phyloP scores from a whole-genome alignment of 2,888 invertebrate species.

The Tenthredo amoena region DNA sequence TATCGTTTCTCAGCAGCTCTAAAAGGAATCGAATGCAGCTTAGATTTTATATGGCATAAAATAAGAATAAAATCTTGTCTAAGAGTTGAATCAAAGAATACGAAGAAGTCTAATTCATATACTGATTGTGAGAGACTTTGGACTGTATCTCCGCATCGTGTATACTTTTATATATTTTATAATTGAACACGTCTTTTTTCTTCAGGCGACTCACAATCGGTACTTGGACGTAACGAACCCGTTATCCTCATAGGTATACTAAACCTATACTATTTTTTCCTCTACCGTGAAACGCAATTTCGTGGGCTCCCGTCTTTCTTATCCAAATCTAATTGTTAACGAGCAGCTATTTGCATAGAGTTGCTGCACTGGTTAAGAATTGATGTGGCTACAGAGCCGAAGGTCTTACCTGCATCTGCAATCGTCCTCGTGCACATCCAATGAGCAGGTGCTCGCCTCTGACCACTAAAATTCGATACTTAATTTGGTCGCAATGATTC shows the following conservation, averaged over 20 bases:
- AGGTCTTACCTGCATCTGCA: background rate
- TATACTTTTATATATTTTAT: background rate
- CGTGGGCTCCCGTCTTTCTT: constrained; percentile 4
- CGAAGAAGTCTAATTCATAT: background rate
- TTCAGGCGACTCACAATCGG: background rate
- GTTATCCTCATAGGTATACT: background rate
- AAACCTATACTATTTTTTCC: background rate
- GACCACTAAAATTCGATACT: constrained; percentile 24
- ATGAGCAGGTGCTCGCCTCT: background rate
- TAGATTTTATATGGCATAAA: background rate
- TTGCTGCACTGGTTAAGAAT: background rate
- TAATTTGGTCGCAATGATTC: constrained; percentile 12
- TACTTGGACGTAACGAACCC: background rate
- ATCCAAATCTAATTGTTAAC: constrained; percentile 7
- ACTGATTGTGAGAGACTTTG: background rate
- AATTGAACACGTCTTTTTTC: background rate
- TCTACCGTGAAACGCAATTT: background rate
- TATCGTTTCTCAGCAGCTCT: background rate
- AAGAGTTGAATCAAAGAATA: background rate
- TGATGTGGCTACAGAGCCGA: background rate
- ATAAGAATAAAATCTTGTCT: background rate
- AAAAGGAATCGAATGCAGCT: background rate
- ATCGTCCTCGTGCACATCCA: background rate
- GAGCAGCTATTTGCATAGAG: background rate
- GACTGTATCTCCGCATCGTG: background rate